Evolutionary conservation across 2,113 vertebrate species (phyloP).

Genomic region (Halcyon senegalensis): DNA sequence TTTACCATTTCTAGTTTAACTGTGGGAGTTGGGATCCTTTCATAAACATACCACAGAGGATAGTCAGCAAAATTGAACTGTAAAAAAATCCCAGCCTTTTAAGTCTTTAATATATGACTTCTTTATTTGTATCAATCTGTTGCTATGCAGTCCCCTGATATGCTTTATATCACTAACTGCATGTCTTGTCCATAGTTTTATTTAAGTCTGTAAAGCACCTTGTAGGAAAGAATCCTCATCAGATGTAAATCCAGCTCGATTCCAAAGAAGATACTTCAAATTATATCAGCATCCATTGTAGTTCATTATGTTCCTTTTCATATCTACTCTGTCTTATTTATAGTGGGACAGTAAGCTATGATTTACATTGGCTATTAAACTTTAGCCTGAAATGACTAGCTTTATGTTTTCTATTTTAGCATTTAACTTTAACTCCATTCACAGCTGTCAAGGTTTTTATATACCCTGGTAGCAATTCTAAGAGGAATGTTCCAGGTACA

Average conservation of each 20-base stretch:
- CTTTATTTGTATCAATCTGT: background rate
- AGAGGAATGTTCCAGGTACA: background rate
- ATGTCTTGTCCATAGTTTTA: background rate
- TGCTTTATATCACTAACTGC: background rate
- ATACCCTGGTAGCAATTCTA: background rate
- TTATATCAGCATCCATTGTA: background rate
- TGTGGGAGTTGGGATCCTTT: background rate
- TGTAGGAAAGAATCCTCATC: background rate
- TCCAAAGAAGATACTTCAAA: background rate
- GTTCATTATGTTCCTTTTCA: background rate
- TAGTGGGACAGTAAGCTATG: background rate
- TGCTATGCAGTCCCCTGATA: background rate
- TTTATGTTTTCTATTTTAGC: background rate
- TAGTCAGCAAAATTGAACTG: background rate
- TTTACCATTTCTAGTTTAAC: background rate
- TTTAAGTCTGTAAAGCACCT: background rate
- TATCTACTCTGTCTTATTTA: constrained; percentile 27
- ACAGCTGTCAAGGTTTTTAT: background rate
- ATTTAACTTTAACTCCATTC: background rate
- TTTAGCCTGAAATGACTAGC: background rate
- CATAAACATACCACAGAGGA: background rate
- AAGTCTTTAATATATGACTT: background rate
- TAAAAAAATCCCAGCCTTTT: background rate
- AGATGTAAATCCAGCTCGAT: background rate
- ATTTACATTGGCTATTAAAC: background rate